Evolutionary conservation across 2,113 vertebrate species (phyloP).

Genomic region (Scopus umbretta): DNA sequence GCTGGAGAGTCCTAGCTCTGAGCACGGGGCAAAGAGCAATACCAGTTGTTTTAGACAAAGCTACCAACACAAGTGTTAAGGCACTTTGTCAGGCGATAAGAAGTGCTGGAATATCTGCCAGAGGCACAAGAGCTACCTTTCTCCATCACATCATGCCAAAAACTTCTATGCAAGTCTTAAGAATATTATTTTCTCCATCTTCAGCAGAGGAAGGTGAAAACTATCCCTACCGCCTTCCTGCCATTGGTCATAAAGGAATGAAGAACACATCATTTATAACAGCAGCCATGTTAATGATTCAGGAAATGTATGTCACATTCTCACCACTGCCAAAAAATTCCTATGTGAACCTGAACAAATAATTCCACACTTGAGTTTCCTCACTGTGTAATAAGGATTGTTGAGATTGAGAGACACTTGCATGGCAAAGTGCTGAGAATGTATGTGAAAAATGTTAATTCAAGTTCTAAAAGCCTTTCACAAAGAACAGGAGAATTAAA

Average conservation of each 20-base stretch:
- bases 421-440: background rate
- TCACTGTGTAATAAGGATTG: background rate
- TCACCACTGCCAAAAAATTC: background rate
- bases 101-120: background rate
- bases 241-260: background rate
- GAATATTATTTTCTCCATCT: background rate
- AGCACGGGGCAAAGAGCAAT: background rate
- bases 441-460: background rate
- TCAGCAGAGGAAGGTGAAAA: background rate
- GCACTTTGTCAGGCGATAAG: background rate
- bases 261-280: background rate
- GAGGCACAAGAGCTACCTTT: background rate
- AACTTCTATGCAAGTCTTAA: background rate
- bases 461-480: constrained; percentile 18
- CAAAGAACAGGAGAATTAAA: background rate
- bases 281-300: background rate
- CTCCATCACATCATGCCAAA: background rate
- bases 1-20: background rate
- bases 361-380: background rate
- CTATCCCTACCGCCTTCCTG: background rate
- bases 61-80: background rate
- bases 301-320: background rate
- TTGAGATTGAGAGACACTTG: background rate
- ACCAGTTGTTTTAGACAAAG: background rate
- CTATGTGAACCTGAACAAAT: background rate